A percentile compares a stretch with the other conserved stretches of the same genome.
phyloP scores from a whole-genome alignment of 2,797 vertebrate species.

The Orientallactaga sibirica region DNA sequence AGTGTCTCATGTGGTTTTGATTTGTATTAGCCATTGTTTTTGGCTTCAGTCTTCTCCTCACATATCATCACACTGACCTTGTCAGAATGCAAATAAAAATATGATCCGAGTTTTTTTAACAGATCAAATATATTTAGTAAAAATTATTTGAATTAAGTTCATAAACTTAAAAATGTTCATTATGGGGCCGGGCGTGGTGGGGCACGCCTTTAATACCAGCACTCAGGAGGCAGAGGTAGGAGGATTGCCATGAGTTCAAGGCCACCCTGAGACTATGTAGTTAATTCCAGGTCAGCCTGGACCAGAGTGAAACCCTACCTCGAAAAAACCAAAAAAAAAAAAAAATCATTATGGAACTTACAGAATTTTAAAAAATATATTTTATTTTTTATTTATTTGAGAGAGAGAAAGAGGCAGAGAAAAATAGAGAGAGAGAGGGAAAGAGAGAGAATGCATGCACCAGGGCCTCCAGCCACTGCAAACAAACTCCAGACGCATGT shows the following conservation, averaged over 20 bases:
- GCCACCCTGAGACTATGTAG: too few species aligned
- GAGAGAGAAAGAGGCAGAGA: too few species aligned
- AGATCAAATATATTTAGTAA: not conserved
- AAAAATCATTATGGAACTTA: not conserved
- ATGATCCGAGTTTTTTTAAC: not conserved
- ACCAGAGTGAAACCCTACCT: too few species aligned
- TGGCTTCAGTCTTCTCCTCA: not conserved
- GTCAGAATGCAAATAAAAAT: slow-evolving; percentile 11
- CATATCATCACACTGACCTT: not conserved
- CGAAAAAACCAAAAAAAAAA: not conserved
- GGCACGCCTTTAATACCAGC: too few species aligned
- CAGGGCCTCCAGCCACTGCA: too few species aligned
- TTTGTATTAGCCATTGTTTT: not conserved
- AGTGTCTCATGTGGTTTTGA: not conserved
- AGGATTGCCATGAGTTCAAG: too few species aligned
- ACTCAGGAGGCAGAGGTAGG: too few species aligned
- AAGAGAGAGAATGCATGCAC: too few species aligned
- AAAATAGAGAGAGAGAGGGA: too few species aligned
- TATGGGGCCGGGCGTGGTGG: not conserved
- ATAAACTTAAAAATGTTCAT: not conserved
- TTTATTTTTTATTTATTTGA: too few species aligned
- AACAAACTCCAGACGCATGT: too few species aligned
- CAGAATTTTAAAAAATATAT: not conserved
- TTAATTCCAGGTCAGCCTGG: too few species aligned
- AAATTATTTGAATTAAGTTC: not conserved